Conservation (phyloP, 2,888 invertebrate species). For the Melolontha melolontha region DNA sequence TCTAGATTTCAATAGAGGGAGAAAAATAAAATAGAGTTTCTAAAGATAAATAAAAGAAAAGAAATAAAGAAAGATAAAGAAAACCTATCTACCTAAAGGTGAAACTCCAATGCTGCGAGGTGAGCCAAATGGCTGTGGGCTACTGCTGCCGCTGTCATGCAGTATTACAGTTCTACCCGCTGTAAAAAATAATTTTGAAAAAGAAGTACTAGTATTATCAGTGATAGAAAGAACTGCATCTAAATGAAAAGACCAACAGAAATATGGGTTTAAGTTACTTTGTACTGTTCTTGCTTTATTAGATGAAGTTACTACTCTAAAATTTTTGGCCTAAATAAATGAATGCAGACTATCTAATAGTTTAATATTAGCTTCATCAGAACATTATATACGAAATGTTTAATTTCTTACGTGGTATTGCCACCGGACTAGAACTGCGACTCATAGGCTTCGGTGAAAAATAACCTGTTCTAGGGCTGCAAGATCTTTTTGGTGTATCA, state of each 20-base stretch:
- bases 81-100: slow-evolving; percentile 66
- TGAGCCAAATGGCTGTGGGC: slow-evolving; percentile 69
- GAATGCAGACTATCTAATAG: too few species aligned
- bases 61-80: slow-evolving; percentile 27
- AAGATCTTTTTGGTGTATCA: slow-evolving; percentile 72
- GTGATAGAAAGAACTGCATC: slow-evolving; percentile 9
- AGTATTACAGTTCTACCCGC: slow-evolving; percentile 50
- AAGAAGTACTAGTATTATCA: slow-evolving; percentile 9
- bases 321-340: too few species aligned
- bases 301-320: too few species aligned
- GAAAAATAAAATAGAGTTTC: slow-evolving; percentile 1
- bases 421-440: slow-evolving; percentile 72
- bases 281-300: too few species aligned
- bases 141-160: slow-evolving; percentile 68
- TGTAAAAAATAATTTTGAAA: slow-evolving; percentile 36
- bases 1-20: background rate
- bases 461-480: slow-evolving; percentile 66
- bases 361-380: background rate
- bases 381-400: background rate
- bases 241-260: background rate
- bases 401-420: slow-evolving; percentile 69
- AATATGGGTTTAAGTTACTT: too few species aligned
- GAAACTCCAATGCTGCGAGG: slow-evolving; percentile 70
- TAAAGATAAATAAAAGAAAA: slow-evolving; percentile 24
- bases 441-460: slow-evolving; percentile 67